These are phyloP conservation scores for Hartigia nigra DNA, from an alignment of 2,888 invertebrate genomes.

Conservation along the genomic window DNA sequence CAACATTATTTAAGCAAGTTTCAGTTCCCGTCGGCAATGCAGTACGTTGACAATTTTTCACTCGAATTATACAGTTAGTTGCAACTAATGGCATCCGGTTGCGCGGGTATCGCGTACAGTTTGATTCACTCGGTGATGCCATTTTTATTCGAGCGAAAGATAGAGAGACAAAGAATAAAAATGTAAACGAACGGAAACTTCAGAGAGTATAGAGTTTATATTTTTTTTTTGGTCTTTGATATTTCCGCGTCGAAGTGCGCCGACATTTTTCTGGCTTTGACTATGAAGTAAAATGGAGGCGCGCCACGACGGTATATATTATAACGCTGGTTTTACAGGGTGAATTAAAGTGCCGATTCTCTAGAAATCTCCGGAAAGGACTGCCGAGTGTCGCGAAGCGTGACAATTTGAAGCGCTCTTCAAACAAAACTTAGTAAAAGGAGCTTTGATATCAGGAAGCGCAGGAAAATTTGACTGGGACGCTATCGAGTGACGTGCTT, in stretches of 20 bases:
- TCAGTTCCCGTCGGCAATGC: not conserved
- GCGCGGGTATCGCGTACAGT: not conserved
- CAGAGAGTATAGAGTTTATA: not conserved
- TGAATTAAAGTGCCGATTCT: not conserved
- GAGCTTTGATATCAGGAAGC: not conserved
- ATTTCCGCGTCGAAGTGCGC: not conserved
- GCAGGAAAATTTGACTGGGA: not conserved
- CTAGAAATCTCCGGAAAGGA: not conserved
- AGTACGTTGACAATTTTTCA: not conserved
- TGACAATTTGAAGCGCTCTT: not conserved
- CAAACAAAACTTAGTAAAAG: not conserved
- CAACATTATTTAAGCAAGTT: not conserved
- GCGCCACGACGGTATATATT: not conserved
- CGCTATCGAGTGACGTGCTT: not conserved
- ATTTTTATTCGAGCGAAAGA: not conserved
- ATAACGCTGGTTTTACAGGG: not conserved
- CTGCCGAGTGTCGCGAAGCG: not conserved
- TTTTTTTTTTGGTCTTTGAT: not conserved
- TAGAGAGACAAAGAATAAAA: not conserved
- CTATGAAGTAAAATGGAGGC: not conserved
- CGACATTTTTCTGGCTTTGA: not conserved
- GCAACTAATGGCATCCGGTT: not conserved
- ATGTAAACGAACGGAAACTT: not conserved
- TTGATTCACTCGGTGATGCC: too few relatives aligned
- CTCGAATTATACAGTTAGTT: not conserved